Evolutionary conservation across 2,113 vertebrate species (phyloP), one percentile per base, ranked within the genome.

Genomic region (Phoxinus phoxinus): DNA sequence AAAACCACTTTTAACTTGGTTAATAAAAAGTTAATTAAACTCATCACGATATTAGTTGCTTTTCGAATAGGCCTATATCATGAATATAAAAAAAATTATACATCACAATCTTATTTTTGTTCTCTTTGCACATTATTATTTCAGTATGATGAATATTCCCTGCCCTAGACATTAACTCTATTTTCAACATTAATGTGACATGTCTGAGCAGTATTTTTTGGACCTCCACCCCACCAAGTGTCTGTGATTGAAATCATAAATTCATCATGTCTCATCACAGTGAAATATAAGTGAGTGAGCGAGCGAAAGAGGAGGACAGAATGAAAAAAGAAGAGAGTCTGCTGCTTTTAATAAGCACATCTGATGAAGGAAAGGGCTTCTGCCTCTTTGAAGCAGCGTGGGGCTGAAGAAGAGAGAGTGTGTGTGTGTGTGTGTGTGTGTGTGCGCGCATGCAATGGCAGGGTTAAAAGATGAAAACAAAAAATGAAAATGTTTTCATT

Each of bases 341-440:
- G 76, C 58, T 71, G 61, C 59, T 81, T 90, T 86, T 91, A 92
- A 92, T 92, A 87, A 88, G 83, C 37, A 81, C 30, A 78, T 84
- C 86, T 87, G 85, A 89, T 84, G 58, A 79, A 77, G 72, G 86
- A 85, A 71, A 69, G 32, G 44, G 73, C 76, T 58, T 61, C 58
- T 83, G 81, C 83, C 81, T 80, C 83, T 91, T 89, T 89, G 81
- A 88, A 85, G 71, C 65, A 73, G 56, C 41, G 51, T 63, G 59
- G 79, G 41, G 87, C 85, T 78, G 86, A 37, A 59, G 30, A 46
- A 74, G 75, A 72, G 83, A 81, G 75, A 75, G 79, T 41, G 2
- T 41, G 37, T 7, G 7, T n/a, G n/a, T n/a, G n/a, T n/a, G 37
- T 7, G 41, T 41, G 41, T 41, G 35, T 67, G 30, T 58, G 59